A percentile compares a stretch with the other conserved stretches of the same genome.
phyloP scores from a whole-genome alignment of 2,797 vertebrate species.

The Harpagifer antarcticus region DNA sequence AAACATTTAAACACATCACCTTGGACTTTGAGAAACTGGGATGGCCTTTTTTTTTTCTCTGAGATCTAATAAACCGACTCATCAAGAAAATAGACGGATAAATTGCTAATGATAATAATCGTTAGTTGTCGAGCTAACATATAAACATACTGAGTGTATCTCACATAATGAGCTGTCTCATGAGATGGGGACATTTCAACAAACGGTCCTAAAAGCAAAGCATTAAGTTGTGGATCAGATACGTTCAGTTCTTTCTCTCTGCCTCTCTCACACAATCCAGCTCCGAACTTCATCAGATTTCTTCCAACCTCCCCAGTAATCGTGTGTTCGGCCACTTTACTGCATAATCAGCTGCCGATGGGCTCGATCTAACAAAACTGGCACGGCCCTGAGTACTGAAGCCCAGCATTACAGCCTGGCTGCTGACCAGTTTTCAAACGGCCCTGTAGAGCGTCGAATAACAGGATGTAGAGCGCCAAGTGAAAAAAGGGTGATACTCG shows the following conservation, averaged over 20 bases:
- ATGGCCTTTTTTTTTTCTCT: no score
- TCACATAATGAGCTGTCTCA: neutral
- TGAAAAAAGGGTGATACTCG: constrained; percentile 69
- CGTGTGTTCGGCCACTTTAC: constrained; percentile 28
- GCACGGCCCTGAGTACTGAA: constrained; percentile 44
- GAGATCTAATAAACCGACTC: no score
- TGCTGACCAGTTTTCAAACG: constrained; percentile 64
- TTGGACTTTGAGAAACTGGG: no score
- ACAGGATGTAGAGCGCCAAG: constrained; percentile 77
- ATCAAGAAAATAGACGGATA: no score
- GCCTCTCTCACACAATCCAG: constrained; percentile 14
- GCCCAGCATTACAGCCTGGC: constrained; percentile 73
- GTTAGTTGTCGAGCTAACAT: neutral
- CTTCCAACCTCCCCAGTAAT: constrained; percentile 4
- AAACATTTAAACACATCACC: no score
- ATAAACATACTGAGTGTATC: neutral
- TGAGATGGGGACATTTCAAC: neutral
- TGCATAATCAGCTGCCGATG: constrained; percentile 52
- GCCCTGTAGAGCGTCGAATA: constrained; percentile 73
- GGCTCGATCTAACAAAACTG: constrained; percentile 62
- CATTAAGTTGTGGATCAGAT: constrained; percentile 13
- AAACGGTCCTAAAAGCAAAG: constrained; percentile 3
- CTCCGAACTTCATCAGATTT: constrained; percentile 44
- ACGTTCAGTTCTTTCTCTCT: constrained; percentile 26
- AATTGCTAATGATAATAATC: no score